Evolutionary conservation across 2,888 invertebrate genomes (phyloP).

Genomic region (Linnaemya vulpina): DNA sequence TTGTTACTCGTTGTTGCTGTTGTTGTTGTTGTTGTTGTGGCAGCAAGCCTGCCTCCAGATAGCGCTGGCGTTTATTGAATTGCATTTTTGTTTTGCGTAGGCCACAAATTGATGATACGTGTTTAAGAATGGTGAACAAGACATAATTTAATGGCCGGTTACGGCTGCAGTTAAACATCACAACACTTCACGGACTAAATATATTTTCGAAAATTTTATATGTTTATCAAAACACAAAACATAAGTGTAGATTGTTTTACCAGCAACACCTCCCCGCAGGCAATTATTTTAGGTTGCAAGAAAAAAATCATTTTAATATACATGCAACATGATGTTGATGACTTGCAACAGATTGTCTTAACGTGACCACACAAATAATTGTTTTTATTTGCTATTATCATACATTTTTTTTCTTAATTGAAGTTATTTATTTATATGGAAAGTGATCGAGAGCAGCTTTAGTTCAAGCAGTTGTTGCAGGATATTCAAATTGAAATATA

Average conservation of each 20-base stretch:
- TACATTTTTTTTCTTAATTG: too few species aligned
- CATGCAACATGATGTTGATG: constrained; percentile 26
- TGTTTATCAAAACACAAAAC: constrained; percentile 1
- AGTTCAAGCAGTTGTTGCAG: too few species aligned
- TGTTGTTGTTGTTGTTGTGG: too few species aligned
- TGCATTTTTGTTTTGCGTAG: constrained; percentile 72
- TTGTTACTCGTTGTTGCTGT: too few species aligned
- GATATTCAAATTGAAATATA: too few species aligned
- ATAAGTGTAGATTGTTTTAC: constrained; percentile 59
- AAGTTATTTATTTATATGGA: too few species aligned
- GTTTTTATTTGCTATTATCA: too few species aligned
- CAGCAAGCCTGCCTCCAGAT: constrained; percentile 45
- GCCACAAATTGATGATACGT: constrained; percentile 73
- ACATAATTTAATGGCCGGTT: constrained; percentile 60
- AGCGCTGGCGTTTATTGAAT: constrained; percentile 65
- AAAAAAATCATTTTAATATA: constrained; percentile 36
- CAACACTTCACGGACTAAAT: constrained; percentile 41
- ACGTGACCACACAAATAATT: background rate
- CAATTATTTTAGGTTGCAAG: constrained; percentile 46
- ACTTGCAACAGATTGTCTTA: background rate
- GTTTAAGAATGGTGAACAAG: constrained; percentile 52
- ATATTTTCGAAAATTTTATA: constrained; percentile 6
- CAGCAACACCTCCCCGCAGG: constrained; percentile 59
- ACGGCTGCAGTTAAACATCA: constrained; percentile 32
- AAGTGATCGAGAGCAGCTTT: too few species aligned